These are phyloP conservation scores for Silurus lanzhouensis DNA, from an alignment of 2,797 vertebrate species.

Conservation along the genomic window DNA sequence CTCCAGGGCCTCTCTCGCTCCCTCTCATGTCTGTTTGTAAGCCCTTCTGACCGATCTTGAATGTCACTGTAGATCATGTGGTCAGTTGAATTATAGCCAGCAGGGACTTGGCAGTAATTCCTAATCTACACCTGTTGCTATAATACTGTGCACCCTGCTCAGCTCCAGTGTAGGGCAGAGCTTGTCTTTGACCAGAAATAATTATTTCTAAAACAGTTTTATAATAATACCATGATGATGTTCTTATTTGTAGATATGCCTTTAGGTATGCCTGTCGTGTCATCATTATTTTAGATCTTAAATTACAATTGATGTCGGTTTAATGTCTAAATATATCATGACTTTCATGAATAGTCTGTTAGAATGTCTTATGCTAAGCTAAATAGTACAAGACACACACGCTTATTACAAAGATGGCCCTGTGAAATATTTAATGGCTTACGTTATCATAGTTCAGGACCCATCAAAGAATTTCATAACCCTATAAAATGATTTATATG, in stretches of 20 bases:
- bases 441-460: not conserved
- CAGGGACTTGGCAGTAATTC: constrained; percentile 36
- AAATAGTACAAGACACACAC: not conserved
- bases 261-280: not conserved
- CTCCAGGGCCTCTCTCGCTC: constrained; percentile 10
- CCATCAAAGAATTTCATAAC: not conserved
- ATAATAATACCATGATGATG: not conserved
- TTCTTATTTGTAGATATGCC: not conserved
- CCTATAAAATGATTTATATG: not conserved
- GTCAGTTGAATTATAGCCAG: constrained; percentile 55
- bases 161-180: constrained; percentile 3
- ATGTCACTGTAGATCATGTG: constrained; percentile 67
- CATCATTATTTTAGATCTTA: not conserved
- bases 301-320: not conserved
- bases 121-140: constrained; percentile 65
- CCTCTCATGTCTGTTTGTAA: constrained; percentile 41
- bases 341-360: not conserved
- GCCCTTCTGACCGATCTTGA: constrained; percentile 57
- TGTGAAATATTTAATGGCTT: constrained; percentile 9
- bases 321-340: not conserved
- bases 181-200: not conserved
- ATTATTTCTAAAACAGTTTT: not conserved
- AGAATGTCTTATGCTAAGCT: not conserved
- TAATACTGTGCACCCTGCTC: constrained; percentile 52
- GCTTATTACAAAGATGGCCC: not conserved